phyloP scores from a whole-genome alignment of 1,140 invertebrate species.

The Drosophila tropicalis region DNA sequence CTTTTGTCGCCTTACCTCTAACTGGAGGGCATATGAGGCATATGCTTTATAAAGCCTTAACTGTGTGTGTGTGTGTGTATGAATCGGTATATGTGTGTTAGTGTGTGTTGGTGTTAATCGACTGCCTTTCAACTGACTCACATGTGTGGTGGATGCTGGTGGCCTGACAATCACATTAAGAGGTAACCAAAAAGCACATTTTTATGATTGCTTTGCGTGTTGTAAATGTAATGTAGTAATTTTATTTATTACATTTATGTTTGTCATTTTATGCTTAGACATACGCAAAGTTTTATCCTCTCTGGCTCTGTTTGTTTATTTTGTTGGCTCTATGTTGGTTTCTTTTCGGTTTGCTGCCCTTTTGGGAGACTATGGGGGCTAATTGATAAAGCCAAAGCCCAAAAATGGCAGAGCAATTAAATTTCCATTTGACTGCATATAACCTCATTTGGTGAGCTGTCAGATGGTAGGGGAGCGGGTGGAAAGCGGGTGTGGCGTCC shows the following conservation, averaged over 20 bases:
- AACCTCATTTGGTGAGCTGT: constrained; percentile 13
- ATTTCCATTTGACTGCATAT: constrained; percentile 24
- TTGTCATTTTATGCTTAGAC: constrained; percentile 14
- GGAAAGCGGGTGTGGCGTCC: background rate
- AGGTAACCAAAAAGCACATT: constrained; percentile 33
- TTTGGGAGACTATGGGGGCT: constrained; percentile 13
- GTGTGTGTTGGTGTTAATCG: constrained; percentile 23
- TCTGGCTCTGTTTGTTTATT: background rate
- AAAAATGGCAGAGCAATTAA: constrained; percentile 20
- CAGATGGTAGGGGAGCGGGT: background rate
- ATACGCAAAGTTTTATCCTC: constrained; percentile 13
- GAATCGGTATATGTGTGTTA: background rate
- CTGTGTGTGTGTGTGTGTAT: constrained; percentile 24
- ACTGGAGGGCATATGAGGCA: constrained; percentile 36
- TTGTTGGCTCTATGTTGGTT: background rate
- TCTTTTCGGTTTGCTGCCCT: constrained; percentile 4
- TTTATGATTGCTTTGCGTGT: constrained; percentile 33
- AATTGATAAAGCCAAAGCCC: constrained; percentile 17
- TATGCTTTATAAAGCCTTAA: constrained; percentile 39
- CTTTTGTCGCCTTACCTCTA: constrained; percentile 37
- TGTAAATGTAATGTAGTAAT: background rate
- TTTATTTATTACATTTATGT: constrained; percentile 20
- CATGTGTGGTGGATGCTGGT: constrained; percentile 8
- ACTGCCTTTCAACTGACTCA: constrained; percentile 21
- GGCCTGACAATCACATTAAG: constrained; percentile 31